A percentile compares a stretch with the other conserved stretches of the same genome.
phyloP scores from a whole-genome alignment of 2,888 invertebrate genomes.

The Marasmarcha lunaedactyla region DNA sequence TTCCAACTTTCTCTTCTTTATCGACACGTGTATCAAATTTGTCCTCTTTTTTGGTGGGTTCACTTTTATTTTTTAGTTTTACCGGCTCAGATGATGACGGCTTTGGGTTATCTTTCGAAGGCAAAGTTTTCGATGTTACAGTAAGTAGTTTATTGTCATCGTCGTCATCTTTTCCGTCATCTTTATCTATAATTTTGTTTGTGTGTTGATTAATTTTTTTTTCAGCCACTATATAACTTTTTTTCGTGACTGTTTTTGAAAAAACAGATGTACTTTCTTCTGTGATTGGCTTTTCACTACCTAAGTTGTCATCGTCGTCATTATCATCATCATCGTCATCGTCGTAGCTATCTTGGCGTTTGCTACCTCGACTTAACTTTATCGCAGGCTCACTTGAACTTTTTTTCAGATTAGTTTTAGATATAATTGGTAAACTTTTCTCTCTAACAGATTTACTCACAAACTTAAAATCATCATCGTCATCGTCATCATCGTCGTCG shows the following conservation, averaged over 20 bases:
- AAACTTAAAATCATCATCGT: constrained; percentile 20
- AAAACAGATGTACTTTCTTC: constrained; percentile 10
- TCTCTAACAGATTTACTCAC: constrained; percentile 17
- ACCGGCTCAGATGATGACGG: too few species aligned
- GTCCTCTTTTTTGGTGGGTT: too few species aligned
- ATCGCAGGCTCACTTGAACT: constrained; percentile 1
- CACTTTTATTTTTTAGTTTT: too few species aligned
- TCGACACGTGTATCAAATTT: too few species aligned
- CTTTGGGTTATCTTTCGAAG: too few species aligned
- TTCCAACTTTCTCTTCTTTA: too few species aligned
- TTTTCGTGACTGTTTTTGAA: not conserved
- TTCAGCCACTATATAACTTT: too few species aligned
- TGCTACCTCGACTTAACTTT: constrained; percentile 3
- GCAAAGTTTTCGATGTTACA: too few species aligned
- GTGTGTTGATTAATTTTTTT: too few species aligned
- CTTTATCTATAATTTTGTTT: constrained; percentile 11
- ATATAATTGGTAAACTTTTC: constrained; percentile 14
- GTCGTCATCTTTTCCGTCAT: constrained; percentile 18
- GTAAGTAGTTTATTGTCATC: too few species aligned
- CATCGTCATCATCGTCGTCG: constrained; percentile 28
- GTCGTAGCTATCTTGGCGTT: constrained; percentile 10
- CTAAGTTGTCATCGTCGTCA: constrained; percentile 10
- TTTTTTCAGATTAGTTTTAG: constrained; percentile 10
- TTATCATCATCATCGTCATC: constrained; percentile 11
- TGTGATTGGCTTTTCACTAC: too few species aligned